These are phyloP conservation scores for Cyaniris semiargus DNA, from an alignment of 2,888 invertebrate genomes.

Conservation along the genomic window DNA sequence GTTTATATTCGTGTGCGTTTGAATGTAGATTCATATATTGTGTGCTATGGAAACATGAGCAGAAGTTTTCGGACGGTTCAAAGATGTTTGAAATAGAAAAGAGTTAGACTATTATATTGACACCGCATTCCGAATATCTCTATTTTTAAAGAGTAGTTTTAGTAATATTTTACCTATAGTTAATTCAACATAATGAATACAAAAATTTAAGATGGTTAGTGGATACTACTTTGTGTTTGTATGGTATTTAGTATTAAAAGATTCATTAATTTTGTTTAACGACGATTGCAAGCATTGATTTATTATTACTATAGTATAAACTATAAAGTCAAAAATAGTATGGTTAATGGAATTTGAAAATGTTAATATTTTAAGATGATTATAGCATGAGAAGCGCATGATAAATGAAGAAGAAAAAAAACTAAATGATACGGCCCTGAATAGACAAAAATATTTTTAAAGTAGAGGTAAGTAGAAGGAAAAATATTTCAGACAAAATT, in stretches of 20 bases:
- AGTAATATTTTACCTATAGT: not conserved
- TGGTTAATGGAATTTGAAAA: not conserved
- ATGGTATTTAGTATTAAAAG: not conserved
- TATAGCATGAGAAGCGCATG: conserved; percentile 19
- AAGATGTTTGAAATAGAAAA: not conserved
- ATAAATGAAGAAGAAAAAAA: not conserved
- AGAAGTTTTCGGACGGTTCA: not conserved
- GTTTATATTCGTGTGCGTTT: not conserved
- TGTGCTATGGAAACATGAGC: not conserved
- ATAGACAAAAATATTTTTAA: not conserved
- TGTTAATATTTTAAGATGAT: not conserved
- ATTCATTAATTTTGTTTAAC: not conserved
- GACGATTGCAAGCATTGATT: not conserved
- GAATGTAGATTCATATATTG: not conserved
- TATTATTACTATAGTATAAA: not conserved
- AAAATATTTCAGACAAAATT: not conserved
- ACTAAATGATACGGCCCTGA: not conserved
- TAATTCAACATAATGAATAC: not conserved
- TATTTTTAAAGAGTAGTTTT: too few species aligned
- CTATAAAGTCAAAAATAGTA: not conserved
- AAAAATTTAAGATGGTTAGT: not conserved
- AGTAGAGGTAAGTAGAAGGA: not conserved
- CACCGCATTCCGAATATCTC: not conserved
- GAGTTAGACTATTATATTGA: not conserved
- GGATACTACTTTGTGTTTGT: not conserved